Base-by-base conservation (phyloP, 2,888 invertebrate species). In the Calliphora vomitoria region DNA sequence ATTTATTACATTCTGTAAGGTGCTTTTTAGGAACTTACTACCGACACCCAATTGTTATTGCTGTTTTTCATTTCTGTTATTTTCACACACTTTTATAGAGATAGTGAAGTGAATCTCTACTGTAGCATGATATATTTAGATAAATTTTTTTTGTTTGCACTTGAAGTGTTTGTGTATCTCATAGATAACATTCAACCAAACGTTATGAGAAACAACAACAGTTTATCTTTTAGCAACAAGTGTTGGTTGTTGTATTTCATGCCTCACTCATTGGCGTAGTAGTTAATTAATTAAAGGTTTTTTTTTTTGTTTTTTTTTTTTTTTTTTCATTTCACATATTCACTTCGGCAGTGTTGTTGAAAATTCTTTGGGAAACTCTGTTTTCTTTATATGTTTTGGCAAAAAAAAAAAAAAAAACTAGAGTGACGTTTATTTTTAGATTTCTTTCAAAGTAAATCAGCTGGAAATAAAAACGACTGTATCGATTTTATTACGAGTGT, bases 121-220 rank as follows among this genome's bases (percentile, higher is more conserved):
- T 58, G 64, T 62, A 72, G 75, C 80, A 75, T 81, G 75, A 53
- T 69, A 75, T 75, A 76, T 53, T 58, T 41, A 85, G 85, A 85
- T 85, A 82, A 78, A 82, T n/a, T 25, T 25, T 25, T 18, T 44
- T 10, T 86, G 44, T 82, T 82, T 78, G 82, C 82, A 72, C 62
- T 47, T 25, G 13, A 41, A 82, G 58, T 76, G 64, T 18, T 58
- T 58, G 35, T 68, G 60, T 78, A 86, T 86, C 78, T 74, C 53
- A 31, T 47, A 66, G 66, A 82, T 82, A 80, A 71, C 38, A 25
- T 80, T 50, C 20, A 71, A 58, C 38, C 20, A 0, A 71, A 71
- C 55, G 31, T 20, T 72, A 35, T 35, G 8, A 10, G 66, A 62
- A 64, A 66, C 53, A 64, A 72, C 74, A 18, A 41, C 35, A 20